A percentile compares a stretch with the other conserved stretches of the same genome.
Evolutionary conservation across 2,888 invertebrate genomes (phyloP).

Genomic region (Lepidochrysops patricia): DNA sequence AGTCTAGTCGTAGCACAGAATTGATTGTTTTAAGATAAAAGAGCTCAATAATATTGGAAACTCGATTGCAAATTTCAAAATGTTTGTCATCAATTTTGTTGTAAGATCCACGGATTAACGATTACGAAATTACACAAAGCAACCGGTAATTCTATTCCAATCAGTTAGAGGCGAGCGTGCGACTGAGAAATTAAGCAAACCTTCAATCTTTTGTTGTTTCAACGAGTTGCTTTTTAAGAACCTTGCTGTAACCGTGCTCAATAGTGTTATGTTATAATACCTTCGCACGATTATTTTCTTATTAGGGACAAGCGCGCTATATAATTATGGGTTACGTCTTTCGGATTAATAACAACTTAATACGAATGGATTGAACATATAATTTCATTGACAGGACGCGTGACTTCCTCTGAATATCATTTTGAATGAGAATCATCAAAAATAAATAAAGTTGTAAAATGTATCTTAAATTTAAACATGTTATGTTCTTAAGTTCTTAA

Average conservation of each 20-base stretch:
- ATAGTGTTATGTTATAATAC: constrained; percentile 51
- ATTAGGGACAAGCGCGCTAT: constrained; percentile 37
- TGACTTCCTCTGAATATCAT: not conserved
- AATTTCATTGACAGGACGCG: not conserved
- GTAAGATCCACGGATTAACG: not conserved
- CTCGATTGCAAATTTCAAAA: not conserved
- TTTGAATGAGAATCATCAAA: not conserved
- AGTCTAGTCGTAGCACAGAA: too few species aligned
- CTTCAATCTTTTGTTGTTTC: constrained; percentile 62
- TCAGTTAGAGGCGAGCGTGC: constrained; percentile 55
- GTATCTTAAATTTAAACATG: too few species aligned
- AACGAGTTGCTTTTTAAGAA: constrained; percentile 58
- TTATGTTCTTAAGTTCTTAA: too few species aligned
- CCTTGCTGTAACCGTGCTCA: constrained; percentile 58
- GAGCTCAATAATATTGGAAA: not conserved
- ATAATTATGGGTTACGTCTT: constrained; percentile 28
- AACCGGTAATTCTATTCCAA: constrained; percentile 48
- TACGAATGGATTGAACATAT: not conserved
- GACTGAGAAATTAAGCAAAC: constrained; percentile 66
- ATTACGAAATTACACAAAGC: constrained; percentile 37
- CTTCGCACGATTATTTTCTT: constrained; percentile 58
- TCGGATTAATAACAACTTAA: not conserved
- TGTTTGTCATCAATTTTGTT: not conserved
- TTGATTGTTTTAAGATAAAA: not conserved
- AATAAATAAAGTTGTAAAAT: not conserved